Evolutionary conservation across 2,888 invertebrate genomes (phyloP), one percentile per base, ranked within the genome.

Genomic region (Platycheirus albimanus): DNA sequence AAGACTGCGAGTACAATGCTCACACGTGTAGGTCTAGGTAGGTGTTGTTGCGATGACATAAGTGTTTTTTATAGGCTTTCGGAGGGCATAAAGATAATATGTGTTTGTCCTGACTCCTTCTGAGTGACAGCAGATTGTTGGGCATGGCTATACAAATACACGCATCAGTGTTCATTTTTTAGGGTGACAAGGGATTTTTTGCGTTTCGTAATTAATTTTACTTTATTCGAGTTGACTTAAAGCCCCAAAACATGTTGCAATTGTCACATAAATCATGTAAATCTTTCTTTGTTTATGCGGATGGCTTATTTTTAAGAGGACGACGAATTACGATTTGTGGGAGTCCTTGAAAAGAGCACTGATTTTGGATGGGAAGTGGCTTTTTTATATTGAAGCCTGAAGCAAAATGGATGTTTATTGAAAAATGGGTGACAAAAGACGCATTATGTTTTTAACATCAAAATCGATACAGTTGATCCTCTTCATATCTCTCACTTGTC

Each of bases 1-100:
- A 64, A 56, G 58, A 43, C 47, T 47, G 19, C 24, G 10, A 45
- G 17, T 28, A 63, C 54, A 52, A 63, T 61, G 24, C 45, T 51
- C 52, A 67, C 72, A 49, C 66, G 49, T 66, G 56, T 38, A 67
- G 28, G 51, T 52, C 30, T 74, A 30, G 28, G 56, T 38, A 67
- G 28, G 51, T 52, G 38, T 74, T 41, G 28, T 51, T 38, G n/a
- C n/a, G 45, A 58, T 61, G 66, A 58, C 20, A 30, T n/a, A 61
- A 36, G 67, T 51, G 52, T 58, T 61, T 49, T 52, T 28, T 51
- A n/a, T n/a, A n/a, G 11, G 30, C 11, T 8, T 8, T 10, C 20
- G 41, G 17, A 43, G 20, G 13, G 56, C 13, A 15, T 43, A 17
- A 17, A 15, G 15, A n/a, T n/a, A 43, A 41, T 10, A 41, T 41